Evolutionary conservation across 2,888 invertebrate species (phyloP).

Genomic region (Xylocampa areola): DNA sequence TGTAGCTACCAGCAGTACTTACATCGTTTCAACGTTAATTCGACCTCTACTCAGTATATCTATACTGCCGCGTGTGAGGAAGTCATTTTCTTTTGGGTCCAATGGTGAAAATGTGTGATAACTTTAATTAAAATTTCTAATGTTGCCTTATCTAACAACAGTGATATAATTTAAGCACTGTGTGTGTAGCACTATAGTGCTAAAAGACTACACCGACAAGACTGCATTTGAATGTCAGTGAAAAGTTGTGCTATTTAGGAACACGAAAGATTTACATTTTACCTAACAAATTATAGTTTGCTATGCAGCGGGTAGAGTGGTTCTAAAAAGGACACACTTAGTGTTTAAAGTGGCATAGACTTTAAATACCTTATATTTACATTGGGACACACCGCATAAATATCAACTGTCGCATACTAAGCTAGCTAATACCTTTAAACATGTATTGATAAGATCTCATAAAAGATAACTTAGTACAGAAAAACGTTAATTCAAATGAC

Average conservation of each 20-base stretch:
- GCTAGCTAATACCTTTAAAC: too few relatives aligned
- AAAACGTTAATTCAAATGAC: too few relatives aligned
- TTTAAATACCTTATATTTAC: constrained; percentile 8
- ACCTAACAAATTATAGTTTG: constrained; percentile 36
- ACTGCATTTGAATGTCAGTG: constrained; percentile 40
- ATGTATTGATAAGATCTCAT: too few relatives aligned
- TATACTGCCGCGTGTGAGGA: constrained; percentile 68
- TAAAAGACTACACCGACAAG: too few relatives aligned
- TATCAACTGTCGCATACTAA: too few relatives aligned
- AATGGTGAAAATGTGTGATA: constrained; percentile 59
- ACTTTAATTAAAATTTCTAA: constrained; percentile 18
- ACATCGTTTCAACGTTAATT: constrained; percentile 69
- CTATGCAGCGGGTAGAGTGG: constrained; percentile 21
- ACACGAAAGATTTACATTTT: constrained; percentile 40
- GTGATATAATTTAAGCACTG: constrained; percentile 34
- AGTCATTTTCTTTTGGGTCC: constrained; percentile 71
- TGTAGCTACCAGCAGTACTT: constrained; percentile 72
- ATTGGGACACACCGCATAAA: too few relatives aligned
- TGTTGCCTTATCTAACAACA: constrained; percentile 16
- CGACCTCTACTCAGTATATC: constrained; percentile 66
- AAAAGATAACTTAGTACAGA: too few relatives aligned
- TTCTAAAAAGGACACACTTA: constrained; percentile 12
- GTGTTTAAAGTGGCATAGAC: constrained; percentile 26
- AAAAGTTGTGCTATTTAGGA: constrained; percentile 42
- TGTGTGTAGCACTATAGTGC: constrained; percentile 36